Percentiles rank a stretch among this genome's conserved stretches.
These are phyloP conservation scores for Trematocara stigmaticum DNA, from an alignment of 2,113 vertebrate species.

Conservation along the genomic window DNA sequence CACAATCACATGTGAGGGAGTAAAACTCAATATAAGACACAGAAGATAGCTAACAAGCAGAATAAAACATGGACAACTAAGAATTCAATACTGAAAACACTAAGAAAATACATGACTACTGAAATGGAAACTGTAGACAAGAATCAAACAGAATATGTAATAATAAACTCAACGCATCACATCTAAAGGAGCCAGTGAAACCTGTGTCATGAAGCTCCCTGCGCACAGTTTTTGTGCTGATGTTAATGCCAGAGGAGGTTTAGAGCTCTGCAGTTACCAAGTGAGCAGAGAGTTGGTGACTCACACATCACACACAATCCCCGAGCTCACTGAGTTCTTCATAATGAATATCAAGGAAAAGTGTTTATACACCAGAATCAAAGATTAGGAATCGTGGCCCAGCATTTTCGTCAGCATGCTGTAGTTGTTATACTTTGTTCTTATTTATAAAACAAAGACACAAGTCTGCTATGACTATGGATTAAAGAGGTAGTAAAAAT, in stretches of 20 bases:
- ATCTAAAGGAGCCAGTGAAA: background rate
- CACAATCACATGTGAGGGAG: background rate
- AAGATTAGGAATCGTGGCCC: background rate
- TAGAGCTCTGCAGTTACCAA: background rate
- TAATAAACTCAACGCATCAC: background rate
- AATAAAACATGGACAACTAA: background rate
- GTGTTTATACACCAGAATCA: background rate
- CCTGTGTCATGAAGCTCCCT: background rate
- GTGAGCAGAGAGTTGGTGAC: background rate
- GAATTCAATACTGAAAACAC: background rate
- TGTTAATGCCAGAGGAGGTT: background rate
- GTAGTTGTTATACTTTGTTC: background rate
- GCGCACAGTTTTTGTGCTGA: background rate
- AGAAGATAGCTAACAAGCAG: background rate
- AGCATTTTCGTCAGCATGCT: background rate
- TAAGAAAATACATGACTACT: background rate
- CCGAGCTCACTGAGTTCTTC: background rate
- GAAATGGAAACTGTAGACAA: background rate
- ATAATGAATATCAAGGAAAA: background rate
- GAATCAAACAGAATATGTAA: background rate
- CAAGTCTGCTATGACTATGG: background rate
- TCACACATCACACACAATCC: background rate
- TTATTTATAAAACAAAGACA: background rate
- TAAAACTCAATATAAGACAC: background rate
- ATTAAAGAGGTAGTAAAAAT: background rate